Conservation (phyloP, 2,113 vertebrate genomes). For the Muntiacus reevesi region DNA sequence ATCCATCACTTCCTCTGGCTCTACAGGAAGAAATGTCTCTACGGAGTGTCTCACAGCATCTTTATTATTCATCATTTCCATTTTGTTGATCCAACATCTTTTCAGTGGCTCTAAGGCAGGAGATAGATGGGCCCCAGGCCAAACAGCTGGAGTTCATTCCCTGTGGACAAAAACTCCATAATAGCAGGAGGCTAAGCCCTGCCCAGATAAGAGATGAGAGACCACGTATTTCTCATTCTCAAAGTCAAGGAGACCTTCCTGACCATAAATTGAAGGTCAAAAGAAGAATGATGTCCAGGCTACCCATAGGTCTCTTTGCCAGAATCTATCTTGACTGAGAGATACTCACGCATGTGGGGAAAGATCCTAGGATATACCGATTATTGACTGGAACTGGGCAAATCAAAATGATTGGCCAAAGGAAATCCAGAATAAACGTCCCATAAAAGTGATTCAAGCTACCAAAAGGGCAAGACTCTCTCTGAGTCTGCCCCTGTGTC, state of each 20-base stretch:
- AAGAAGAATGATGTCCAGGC: not conserved
- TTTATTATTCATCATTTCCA: conserved; percentile 14
- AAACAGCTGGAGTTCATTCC: not conserved
- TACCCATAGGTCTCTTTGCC: not conserved
- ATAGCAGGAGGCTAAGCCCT: not conserved
- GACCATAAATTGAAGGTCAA: not conserved
- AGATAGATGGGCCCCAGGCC: not conserved
- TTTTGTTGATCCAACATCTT: not conserved
- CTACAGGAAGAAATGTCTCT: conserved; percentile 10
- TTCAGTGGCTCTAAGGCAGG: not conserved
- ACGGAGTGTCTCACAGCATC: not conserved
- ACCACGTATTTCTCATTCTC: not conserved
- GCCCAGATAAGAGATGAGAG: not conserved
- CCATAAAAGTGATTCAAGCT: not conserved
- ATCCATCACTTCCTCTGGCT: conserved; percentile 20
- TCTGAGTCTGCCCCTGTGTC: not conserved
- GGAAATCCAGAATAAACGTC: not conserved
- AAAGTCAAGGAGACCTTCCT: not conserved
- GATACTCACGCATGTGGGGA: not conserved
- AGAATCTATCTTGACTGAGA: not conserved
- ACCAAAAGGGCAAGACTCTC: not conserved
- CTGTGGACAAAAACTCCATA: not conserved
- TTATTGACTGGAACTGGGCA: not conserved
- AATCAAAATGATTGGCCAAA: not conserved
- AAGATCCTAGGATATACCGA: not conserved